Conservation (phyloP, 2,888 invertebrate species). For the Orgyia antiqua region DNA sequence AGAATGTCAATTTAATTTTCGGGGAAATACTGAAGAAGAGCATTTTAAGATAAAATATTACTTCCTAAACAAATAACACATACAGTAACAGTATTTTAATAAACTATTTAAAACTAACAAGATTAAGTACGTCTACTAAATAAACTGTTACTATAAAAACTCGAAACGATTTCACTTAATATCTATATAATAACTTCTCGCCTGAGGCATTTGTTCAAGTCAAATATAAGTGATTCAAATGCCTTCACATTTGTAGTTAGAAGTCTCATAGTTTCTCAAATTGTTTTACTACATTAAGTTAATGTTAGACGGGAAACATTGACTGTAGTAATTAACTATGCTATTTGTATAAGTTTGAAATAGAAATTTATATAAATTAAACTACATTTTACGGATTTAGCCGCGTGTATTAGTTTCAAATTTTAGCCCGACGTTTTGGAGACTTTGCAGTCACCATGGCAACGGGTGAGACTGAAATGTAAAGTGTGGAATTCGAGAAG, state of each 20-base stretch:
- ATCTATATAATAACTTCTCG: slow-evolving; percentile 32
- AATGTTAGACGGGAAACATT: slow-evolving; percentile 26
- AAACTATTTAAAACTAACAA: slow-evolving; percentile 6
- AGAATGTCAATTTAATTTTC: neutral
- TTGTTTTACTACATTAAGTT: slow-evolving; percentile 39
- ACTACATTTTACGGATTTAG: too few relatives aligned
- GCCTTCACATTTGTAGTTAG: slow-evolving; percentile 27
- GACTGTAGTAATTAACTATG: slow-evolving; percentile 22
- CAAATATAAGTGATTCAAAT: slow-evolving; percentile 44
- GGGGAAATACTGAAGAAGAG: neutral
- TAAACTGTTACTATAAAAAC: slow-evolving; percentile 8
- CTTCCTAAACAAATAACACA: too few relatives aligned
- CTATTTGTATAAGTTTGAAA: too few relatives aligned
- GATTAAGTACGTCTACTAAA: slow-evolving; percentile 4
- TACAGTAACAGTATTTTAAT: slow-evolving; percentile 7
- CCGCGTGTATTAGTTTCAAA: too few relatives aligned
- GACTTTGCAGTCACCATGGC: too few relatives aligned
- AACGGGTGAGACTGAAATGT: too few relatives aligned
- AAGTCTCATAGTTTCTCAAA: slow-evolving; percentile 26
- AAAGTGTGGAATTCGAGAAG: too few relatives aligned
- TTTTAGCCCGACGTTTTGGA: too few relatives aligned
- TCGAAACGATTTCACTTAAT: slow-evolving; percentile 21
- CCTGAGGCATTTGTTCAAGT: slow-evolving; percentile 20
- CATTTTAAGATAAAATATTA: neutral
- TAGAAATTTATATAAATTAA: too few relatives aligned